Conservation (phyloP, 2,797 vertebrate species). For the Takifugu ocellatus region DNA sequence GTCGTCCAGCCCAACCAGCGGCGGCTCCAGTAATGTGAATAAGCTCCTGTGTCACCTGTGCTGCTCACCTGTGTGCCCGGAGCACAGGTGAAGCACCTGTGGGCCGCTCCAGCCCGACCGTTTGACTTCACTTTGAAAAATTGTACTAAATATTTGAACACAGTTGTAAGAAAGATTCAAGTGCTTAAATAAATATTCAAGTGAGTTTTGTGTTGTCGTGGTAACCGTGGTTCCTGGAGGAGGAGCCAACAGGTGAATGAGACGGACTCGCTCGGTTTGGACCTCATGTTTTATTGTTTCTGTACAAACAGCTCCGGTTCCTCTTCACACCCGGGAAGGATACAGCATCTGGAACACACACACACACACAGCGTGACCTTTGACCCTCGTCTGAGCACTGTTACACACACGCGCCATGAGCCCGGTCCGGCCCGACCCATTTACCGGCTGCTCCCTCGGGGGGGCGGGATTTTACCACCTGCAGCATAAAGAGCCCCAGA, state of each 20-base stretch:
- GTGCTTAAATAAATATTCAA: constrained; percentile 71
- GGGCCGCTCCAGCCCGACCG: no score
- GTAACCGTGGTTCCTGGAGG: not conserved
- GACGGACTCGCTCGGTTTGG: not conserved
- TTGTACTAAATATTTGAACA: constrained; percentile 61
- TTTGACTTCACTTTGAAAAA: constrained; percentile 11
- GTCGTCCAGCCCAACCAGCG: no score
- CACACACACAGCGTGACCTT: not conserved
- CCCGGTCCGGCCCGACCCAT: no score
- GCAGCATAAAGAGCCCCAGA: no score
- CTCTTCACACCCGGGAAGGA: constrained; percentile 77
- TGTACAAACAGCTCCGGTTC: constrained; percentile 67
- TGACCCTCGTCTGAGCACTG: no score
- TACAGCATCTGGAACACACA: constrained; percentile 80
- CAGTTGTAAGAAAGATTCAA: constrained; percentile 62
- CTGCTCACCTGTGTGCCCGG: not conserved
- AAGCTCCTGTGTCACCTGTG: constrained; percentile 3
- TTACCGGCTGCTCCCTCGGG: no score
- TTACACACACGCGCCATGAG: no score
- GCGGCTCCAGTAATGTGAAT: no score
- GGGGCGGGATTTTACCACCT: no score
- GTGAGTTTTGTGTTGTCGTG: constrained; percentile 16
- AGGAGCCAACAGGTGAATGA: not conserved
- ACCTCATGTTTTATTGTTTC: constrained; percentile 70
- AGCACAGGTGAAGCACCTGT: not conserved